phyloP scores from a whole-genome alignment of 2,113 vertebrate species.

The Papio anubis region DNA sequence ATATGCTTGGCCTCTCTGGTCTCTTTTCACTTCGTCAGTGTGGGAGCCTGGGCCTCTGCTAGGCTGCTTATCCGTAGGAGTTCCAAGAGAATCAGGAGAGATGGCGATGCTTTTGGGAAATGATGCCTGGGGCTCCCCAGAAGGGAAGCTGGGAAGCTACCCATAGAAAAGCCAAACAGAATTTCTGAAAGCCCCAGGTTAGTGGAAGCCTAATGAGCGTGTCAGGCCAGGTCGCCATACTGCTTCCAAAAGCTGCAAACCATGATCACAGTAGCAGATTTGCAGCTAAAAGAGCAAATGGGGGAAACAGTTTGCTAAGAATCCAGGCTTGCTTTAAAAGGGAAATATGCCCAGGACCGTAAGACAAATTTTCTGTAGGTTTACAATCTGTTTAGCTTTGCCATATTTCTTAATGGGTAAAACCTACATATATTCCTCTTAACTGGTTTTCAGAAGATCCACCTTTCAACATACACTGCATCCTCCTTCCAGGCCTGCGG shows the following conservation, averaged over 20 bases:
- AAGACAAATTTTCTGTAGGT: not conserved
- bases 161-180: not conserved
- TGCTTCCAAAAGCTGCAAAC: not conserved
- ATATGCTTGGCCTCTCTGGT: accelerated
- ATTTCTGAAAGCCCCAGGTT: not conserved
- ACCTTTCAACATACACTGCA: not conserved
- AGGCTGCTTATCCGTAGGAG: not conserved
- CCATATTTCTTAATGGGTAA: not conserved
- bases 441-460: not conserved
- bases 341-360: not conserved
- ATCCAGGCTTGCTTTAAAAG: not conserved
- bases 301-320: not conserved
- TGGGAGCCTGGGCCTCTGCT: not conserved
- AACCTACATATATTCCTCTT: not conserved
- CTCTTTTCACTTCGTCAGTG: not conserved
- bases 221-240: not conserved
- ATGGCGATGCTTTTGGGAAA: not conserved
- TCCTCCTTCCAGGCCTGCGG: not conserved
- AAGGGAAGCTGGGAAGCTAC: not conserved
- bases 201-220: no score
- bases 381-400: not conserved
- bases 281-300: not conserved
- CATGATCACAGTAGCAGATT: not conserved
- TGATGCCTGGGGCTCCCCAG: not conserved
- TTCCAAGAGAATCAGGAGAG: not conserved